A percentile compares a stretch with the other conserved stretches of the same genome.
Conservation (phyloP, 2,888 invertebrate genomes). For the Drosophila borealis region DNA sequence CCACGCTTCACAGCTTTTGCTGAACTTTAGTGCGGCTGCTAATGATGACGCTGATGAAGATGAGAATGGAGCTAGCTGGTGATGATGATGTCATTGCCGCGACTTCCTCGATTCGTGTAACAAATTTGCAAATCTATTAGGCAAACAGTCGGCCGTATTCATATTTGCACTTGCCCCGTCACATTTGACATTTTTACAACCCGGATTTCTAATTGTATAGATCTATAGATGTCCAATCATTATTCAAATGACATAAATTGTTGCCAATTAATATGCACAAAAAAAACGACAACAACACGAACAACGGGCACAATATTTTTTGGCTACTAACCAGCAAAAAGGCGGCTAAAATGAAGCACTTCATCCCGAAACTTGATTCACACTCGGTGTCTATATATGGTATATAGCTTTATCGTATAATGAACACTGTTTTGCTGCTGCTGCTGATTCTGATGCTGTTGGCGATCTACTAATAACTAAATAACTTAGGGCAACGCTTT, state of each 20-base stretch:
- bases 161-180: conserved; percentile 54
- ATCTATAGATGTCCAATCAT: conserved; percentile 23
- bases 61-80: conserved; percentile 17
- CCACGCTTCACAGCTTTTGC: conserved; percentile 39
- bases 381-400: conserved; percentile 23
- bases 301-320: conserved; percentile 19
- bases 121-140: conserved; percentile 38
- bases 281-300: conserved; percentile 17
- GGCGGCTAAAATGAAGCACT: conserved; percentile 76
- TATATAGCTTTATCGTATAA: conserved; percentile 31
- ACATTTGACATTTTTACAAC: conserved; percentile 73
- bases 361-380: conserved; percentile 64
- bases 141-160: conserved; percentile 5
- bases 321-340: conserved; percentile 79
- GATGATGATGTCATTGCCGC: conserved; percentile 69
- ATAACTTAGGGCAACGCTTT: conserved; percentile 54
- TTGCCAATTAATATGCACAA: conserved; percentile 33
- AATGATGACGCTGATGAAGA: conserved; percentile 32
- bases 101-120: conserved; percentile 32
- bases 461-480: conserved; percentile 67
- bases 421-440: conserved; percentile 46
- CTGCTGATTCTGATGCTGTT: conserved; percentile 34
- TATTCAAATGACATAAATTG: conserved; percentile 45
- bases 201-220: conserved; percentile 66
- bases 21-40: conserved; percentile 7